Conservation (phyloP, 2,888 invertebrate genomes). For the Stenoptilia bipunctidactyla region DNA sequence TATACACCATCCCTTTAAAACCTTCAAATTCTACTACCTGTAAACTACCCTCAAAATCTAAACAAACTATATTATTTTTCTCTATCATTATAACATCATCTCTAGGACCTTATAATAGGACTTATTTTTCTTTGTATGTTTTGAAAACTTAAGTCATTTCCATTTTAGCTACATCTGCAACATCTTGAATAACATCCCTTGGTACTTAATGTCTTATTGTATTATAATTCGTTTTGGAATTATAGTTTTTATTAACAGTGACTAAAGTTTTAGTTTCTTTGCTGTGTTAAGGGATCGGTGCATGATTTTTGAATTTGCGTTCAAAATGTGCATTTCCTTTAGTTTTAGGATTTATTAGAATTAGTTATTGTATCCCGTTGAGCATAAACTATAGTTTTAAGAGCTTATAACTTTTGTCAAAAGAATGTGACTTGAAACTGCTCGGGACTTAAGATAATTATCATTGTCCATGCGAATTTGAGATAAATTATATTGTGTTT, state of each 20-base stretch:
- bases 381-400: conserved; percentile 27
- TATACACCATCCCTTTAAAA: conserved; percentile 59
- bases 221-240: conserved; percentile 29
- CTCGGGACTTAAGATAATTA: conserved; percentile 29
- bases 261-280: conserved; percentile 21
- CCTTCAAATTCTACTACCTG: conserved; percentile 69
- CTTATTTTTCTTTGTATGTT: no score
- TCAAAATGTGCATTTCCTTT: conserved; percentile 56
- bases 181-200: conserved; percentile 64
- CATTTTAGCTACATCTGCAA: conserved; percentile 41
- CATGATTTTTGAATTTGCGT: conserved; percentile 50
- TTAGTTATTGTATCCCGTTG: conserved; percentile 27
- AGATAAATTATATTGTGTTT: no score
- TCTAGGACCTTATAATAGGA: no score
- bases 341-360: conserved; percentile 57
- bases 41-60: conserved; percentile 24
- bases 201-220: conserved; percentile 52
- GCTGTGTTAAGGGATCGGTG: conserved; percentile 21
- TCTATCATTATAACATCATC: conserved; percentile 17
- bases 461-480: conserved; percentile 1
- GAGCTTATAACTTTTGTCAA: conserved; percentile 26
- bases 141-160: no score
- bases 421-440: conserved; percentile 16
- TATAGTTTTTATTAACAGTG: conserved; percentile 21
- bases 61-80: conserved; percentile 16